Conservation (phyloP, 1,140 invertebrate species). For the Drosophila jambulina region DNA sequence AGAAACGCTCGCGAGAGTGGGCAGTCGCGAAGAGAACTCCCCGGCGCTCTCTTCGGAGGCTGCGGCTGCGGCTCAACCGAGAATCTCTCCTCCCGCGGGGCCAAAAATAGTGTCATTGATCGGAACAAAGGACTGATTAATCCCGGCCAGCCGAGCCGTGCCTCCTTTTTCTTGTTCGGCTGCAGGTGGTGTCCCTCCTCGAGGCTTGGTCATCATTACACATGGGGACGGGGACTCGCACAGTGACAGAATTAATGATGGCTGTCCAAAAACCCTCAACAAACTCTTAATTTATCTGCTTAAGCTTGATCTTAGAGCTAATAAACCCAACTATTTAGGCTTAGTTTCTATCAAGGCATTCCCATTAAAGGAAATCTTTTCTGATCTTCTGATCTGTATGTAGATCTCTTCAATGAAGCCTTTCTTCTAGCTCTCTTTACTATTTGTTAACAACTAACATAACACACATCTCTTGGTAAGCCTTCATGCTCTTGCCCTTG, state of each 20-base stretch:
- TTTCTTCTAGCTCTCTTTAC: neutral
- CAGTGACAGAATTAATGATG: neutral
- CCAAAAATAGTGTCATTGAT: slow-evolving; percentile 40
- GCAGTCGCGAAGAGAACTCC: neutral
- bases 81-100: neutral
- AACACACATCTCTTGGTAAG: neutral
- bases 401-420: neutral
- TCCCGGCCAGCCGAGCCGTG: slow-evolving; percentile 19
- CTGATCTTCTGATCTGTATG: neutral
- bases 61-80: slow-evolving; percentile 6
- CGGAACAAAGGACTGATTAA: slow-evolving; percentile 48
- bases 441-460: neutral
- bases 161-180: slow-evolving; percentile 24
- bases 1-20: slow-evolving; percentile 27
- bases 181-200: slow-evolving; percentile 7
- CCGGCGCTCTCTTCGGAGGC: slow-evolving; percentile 29
- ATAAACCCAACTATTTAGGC: neutral
- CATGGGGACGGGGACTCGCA: too few species aligned
- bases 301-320: neutral
- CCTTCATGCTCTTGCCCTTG: slow-evolving; percentile 17
- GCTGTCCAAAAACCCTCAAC: neutral
- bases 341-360: neutral
- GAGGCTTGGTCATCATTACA: neutral
- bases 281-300: neutral
- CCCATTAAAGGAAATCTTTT: neutral